Evolutionary conservation across 2,113 vertebrate species (phyloP).

Genomic region (Monopterus albus): DNA sequence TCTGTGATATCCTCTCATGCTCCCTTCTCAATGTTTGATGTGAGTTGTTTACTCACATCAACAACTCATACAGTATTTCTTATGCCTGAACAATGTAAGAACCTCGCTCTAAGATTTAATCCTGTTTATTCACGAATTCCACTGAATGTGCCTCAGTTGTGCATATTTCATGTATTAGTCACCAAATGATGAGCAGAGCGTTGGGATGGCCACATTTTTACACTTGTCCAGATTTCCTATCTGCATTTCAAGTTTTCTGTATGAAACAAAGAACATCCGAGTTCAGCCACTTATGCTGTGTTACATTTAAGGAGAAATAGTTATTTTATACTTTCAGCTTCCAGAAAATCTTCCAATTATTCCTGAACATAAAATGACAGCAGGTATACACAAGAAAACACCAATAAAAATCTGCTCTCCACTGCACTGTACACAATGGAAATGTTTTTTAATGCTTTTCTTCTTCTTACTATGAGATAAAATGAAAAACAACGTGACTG

Average conservation of each 20-base stretch:
- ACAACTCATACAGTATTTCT: too few relatives aligned
- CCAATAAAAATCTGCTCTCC: background rate
- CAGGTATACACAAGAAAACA: background rate
- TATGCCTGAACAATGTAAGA: too few relatives aligned
- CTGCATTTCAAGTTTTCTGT: too few relatives aligned
- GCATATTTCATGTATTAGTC: slow-evolving; percentile 47
- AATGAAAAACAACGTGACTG: slow-evolving; percentile 38
- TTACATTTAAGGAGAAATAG: slow-evolving; percentile 5
- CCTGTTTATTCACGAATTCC: slow-evolving; percentile 23
- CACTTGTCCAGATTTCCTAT: too few relatives aligned
- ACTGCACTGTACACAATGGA: slow-evolving; percentile 16
- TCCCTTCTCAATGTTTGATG: too few relatives aligned
- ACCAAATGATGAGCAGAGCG: slow-evolving; percentile 35
- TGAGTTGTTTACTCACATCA: too few relatives aligned
- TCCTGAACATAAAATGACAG: slow-evolving; percentile 9
- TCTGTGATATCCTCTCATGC: too few relatives aligned
- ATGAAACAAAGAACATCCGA: background rate
- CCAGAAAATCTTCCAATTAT: background rate
- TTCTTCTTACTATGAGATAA: slow-evolving; percentile 24
- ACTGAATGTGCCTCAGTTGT: slow-evolving; percentile 9
- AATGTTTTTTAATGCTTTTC: slow-evolving; percentile 36
- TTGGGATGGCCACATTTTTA: background rate
- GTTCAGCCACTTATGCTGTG: background rate
- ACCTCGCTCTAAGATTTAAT: too few relatives aligned
- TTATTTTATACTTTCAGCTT: too few relatives aligned